Percentiles rank a stretch among this genome's conserved stretches.
Evolutionary conservation across 2,888 invertebrate genomes (phyloP).

Genomic region (Stenurella melanura): DNA sequence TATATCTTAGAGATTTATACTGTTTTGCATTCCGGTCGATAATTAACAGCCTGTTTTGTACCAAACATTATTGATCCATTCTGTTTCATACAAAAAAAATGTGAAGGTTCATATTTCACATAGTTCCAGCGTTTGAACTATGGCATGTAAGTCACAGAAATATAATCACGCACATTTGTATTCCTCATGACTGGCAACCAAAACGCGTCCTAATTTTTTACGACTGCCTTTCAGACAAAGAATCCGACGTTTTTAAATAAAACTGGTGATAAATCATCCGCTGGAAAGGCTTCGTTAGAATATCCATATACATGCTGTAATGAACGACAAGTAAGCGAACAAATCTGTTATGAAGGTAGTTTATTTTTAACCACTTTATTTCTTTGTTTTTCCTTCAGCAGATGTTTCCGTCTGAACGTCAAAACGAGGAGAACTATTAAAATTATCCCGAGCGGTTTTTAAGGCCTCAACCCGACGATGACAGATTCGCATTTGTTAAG

Average conservation of each 20-base stretch:
- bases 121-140: background rate
- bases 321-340: slow-evolving; percentile 15
- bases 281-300: slow-evolving; percentile 2
- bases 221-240: background rate
- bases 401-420: slow-evolving; percentile 24
- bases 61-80: background rate
- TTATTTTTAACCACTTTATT: slow-evolving; percentile 31
- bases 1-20: slow-evolving; percentile 1
- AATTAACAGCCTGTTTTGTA: background rate
- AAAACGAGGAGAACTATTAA: slow-evolving; percentile 20
- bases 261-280: slow-evolving; percentile 6
- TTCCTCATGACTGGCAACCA: background rate
- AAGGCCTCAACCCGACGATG: slow-evolving; percentile 1
- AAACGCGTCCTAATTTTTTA: background rate
- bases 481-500: background rate
- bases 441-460: slow-evolving; percentile 20
- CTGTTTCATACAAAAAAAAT: too few relatives aligned
- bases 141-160: background rate
- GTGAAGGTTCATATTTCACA: slow-evolving; percentile 1
- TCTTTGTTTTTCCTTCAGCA: slow-evolving; percentile 19
- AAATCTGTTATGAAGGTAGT: slow-evolving; percentile 20
- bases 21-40: background rate
- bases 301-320: slow-evolving; percentile 8
- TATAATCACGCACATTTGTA: background rate
- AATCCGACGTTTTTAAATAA: slow-evolving; percentile 7